Base-by-base conservation (phyloP, 2,113 vertebrate species). In the Cottus gobio region DNA sequence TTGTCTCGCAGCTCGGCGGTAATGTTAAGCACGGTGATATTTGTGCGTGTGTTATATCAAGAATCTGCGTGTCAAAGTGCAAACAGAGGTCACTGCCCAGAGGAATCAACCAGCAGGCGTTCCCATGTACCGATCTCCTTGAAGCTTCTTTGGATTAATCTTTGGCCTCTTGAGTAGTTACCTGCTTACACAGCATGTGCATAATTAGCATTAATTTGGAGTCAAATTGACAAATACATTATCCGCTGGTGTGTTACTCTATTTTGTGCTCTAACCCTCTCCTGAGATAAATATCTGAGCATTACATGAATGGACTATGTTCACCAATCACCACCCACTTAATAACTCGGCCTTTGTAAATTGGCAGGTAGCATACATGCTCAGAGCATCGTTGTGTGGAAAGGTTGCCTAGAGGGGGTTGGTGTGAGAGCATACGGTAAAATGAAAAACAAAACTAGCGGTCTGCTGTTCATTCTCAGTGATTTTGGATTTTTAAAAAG, bases 61-160 rank as follows among this genome's bases (percentile, higher is more conserved):
- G 7, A 28, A 71, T 7, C 34, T 42, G 56, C 9, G 4, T 18
- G 34, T 2, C 22, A 70, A 37, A 56, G 16, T 71, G 36, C 8
- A 36, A 69, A 44, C 26, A 24, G 9, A 20, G 20, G 36, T 39
- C 12, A 36, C 60, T 24, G 62, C 20, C 30, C 30, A 37, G 13
- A 70, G 37, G 48, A 52, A 46, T 31, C 31, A 46, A 10, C 44
- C 52, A 31, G 31, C 31, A 31, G 31, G 31, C 5, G 31, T 31
- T 31, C 31, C 5, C 31, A 31, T 31, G 31, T 31, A 31, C 31
- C 30, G 36, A 12, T 71, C 65, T 70, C 37, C 12, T 58, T 18
- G 31, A 26, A 66, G 39, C 44, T 44, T 28, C 31, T 42, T 46
- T 24, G 46, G 66, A 72, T 77, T 66, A 13, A 44, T 13, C 34